Base-by-base conservation (phyloP, 1,140 invertebrate genomes). In the Antheraea pernyi region DNA sequence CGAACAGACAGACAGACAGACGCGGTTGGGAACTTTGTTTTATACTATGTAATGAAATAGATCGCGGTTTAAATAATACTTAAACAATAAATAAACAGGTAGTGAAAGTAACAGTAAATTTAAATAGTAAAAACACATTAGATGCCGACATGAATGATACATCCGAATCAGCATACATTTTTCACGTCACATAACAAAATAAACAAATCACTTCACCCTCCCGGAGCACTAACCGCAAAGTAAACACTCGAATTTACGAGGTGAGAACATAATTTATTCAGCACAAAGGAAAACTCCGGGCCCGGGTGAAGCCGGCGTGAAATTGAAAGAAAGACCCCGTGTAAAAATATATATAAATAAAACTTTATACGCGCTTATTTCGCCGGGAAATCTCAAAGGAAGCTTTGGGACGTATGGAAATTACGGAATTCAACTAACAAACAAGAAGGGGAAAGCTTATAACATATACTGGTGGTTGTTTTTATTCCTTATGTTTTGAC, bases 261-360 rank as follows among this genome's bases (percentile, higher is more conserved):
- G 86, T 89, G 84, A 62, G 77, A 85, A 76, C 76, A 86, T 91
- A 77, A 88, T 86, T 89, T 89, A 89, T 89, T 87, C 88, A 88
- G 70, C 63, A 82, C 80, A 80, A 82, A 83, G 75, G 76, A 84
- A 79, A 82, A 74, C 65, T 74, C 71, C 71, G 77, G 74, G 69
- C 18, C 13, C 69, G 75, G 71, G 76, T 72, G 79, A 81, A 81
- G 74, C 71, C 69, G 66, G 70, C 80, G 85, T 84, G 84, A 86
- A 88, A 88, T 85, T 84, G 85, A 87, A 87, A 83, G 78, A 82
- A 79, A 83, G 72, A 68, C 63, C 39, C 62, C 71, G 71, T 72
- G 74, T 79, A 72, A 79, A 81, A 82, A 76, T 70, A 78, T 75
- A 80, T 69, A 77, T 63, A 42, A 42, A 42, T 42, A 75, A 63